phyloP scores from a whole-genome alignment of 2,888 invertebrate genomes.

The Platycnemis pennipes region DNA sequence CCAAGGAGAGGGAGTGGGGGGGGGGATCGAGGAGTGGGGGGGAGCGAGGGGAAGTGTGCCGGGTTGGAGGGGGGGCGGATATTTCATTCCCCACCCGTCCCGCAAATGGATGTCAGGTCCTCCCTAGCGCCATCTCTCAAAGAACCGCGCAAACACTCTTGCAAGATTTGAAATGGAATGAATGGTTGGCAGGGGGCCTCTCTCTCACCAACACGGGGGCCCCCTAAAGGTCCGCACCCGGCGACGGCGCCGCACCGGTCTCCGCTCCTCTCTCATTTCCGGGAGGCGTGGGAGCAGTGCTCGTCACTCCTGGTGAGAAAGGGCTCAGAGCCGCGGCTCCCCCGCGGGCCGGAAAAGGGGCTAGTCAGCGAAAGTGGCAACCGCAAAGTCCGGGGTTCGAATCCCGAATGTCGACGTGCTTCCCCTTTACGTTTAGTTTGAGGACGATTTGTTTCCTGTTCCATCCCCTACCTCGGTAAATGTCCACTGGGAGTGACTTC shows the following conservation, averaged over 20 bases:
- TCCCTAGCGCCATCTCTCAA: not conserved
- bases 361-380: too few relatives aligned
- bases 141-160: not conserved
- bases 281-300: not conserved
- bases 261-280: not conserved
- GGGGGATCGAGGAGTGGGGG: not conserved
- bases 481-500: too few relatives aligned
- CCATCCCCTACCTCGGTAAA: too few relatives aligned
- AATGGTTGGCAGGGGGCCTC: not conserved
- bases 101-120: not conserved
- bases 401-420: not conserved
- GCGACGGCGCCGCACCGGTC: not conserved
- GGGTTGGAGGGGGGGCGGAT: too few relatives aligned
- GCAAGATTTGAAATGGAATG: not conserved
- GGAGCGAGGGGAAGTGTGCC: too few relatives aligned
- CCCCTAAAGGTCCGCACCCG: not conserved
- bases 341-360: not conserved
- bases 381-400: not conserved
- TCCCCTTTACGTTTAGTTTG: not conserved
- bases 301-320: not conserved
- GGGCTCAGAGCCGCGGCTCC: not conserved
- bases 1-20: not conserved
- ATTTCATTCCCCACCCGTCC: not conserved
- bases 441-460: too few relatives aligned
- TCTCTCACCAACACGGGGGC: not conserved